Evolutionary conservation across 1,140 invertebrate genomes (phyloP), one percentile per base, ranked within the genome.

Genomic region (Nymphalis io): DNA sequence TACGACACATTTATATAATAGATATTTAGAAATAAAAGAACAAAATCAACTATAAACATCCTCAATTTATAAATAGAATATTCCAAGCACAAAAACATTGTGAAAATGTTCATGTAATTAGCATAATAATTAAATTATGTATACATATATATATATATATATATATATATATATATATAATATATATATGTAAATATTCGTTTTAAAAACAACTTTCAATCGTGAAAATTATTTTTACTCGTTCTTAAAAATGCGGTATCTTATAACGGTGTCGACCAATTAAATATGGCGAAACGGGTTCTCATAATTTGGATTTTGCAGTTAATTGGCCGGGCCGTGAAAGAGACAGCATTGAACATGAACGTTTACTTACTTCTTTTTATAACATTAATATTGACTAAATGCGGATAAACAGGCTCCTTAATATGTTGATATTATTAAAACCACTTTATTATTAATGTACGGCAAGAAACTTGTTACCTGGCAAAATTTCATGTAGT

Each of bases 251-350:
- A 57, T 69, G 67, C 46, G 70, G 59, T 68, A 61, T 39, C 61
- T 65, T 59, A 63, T 74, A 74, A 74, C 72, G 68, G 66, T 72
- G 73, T 69, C 65, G 21, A 42, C 60, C 78, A 76, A 76, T 76
- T 78, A 74, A 73, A 74, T 69, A 67, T 63, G 68, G 51, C 61
- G 64, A 59, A 72, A 74, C 73, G 46, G 76, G 68, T 76, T 75
- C 40, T 60, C 60, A 48, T 73, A 71, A 80, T 78, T 81, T 76
- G 70, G 74, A 70, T 76, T 76, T 76, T 57, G 74, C 71, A 68
- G 60, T 76, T 79, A 81, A 81, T 78, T 79, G 76, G 74, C 61
- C 65, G 68, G 61, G 42, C 60, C 60, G 60, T 33, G 60, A 61
- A 55, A 55, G 42, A 46, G 42, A 48, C 58, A 53, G 65, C 58